Percentiles rank a stretch among this genome's conserved stretches.
Conservation (phyloP, 2,797 vertebrate species). For the Sebastolobus altivelis region DNA sequence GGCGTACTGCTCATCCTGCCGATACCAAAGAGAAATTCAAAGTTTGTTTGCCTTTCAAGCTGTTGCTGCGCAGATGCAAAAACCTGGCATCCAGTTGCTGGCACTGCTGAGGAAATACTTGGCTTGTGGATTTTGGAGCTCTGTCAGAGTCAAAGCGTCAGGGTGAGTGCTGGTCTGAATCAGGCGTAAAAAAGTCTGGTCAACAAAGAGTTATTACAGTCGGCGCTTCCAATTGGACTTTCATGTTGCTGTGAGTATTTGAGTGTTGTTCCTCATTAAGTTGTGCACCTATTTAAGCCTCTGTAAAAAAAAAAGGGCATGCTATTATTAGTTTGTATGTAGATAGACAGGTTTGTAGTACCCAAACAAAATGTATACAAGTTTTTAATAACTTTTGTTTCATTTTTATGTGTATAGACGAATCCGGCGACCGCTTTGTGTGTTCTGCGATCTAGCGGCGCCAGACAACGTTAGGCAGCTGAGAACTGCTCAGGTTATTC, state of each 20-base stretch:
- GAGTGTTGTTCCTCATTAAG: slow-evolving; percentile 3
- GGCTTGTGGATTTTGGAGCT: slow-evolving; percentile 12
- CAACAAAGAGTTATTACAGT: neutral
- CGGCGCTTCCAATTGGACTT: neutral
- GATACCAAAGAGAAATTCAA: slow-evolving; percentile 43
- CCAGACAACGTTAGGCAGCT: too few species aligned
- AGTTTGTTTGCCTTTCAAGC: slow-evolving; percentile 41
- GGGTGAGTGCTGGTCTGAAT: slow-evolving; percentile 8
- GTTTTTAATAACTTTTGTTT: neutral
- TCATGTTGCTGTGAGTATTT: neutral
- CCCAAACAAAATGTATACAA: neutral
- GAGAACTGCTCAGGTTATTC: neutral
- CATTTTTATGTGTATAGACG: neutral
- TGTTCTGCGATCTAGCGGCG: too few species aligned
- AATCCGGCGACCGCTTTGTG: too few species aligned
- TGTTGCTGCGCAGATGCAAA: slow-evolving; percentile 36
- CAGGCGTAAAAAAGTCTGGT: slow-evolving; percentile 1
- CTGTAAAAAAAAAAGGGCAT: neutral
- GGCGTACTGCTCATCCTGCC: slow-evolving; percentile 10
- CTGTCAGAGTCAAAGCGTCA: slow-evolving; percentile 5
- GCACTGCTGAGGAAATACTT: slow-evolving; percentile 15
- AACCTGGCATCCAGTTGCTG: slow-evolving; percentile 34
- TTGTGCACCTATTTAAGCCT: slow-evolving; percentile 7
- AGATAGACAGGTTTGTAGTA: neutral
- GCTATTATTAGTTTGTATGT: neutral